Evolutionary conservation across 1,140 invertebrate species (phyloP), one percentile per base, ranked within the genome.

Genomic region (Sminthurides bifidus): DNA sequence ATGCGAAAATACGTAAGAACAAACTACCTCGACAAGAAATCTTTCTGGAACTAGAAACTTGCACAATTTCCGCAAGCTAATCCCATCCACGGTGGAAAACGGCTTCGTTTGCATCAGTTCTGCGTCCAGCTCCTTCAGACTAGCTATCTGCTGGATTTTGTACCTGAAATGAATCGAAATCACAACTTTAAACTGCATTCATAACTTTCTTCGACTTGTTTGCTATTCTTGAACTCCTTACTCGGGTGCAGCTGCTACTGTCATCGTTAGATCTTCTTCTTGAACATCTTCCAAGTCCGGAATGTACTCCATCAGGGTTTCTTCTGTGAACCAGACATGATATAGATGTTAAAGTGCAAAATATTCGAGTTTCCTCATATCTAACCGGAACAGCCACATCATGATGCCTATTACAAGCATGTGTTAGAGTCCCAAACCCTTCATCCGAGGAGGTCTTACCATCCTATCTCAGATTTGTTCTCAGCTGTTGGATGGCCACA

Each of bases 221-320:
- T n/a, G 38, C 3, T 5, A 43, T 24, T 53, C 10, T 52, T 46
- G 15, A 19, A 33, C 52, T 38, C 10, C 29, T 54, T 55, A 64
- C 56, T 44, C 52, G 23, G 62, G 62, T 48, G 62, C 62, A 8
- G 53, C 40, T 33, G 62, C 62, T 1, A 64, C 59, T 0, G 59
- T 59, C 29, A 33, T 15, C n/a, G 54, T 35, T 21, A 61, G 44
- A 41, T 64, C 62, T 38, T 64, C 62, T 35, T 61, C 62, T 29
- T 54, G 54, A 14, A 64, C 56, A 17, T 64, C 62, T 26, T 60
- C 56, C 41, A 64, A 56, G 26, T 60, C 62, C 0, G 62, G 62
- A 30, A 64, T 64, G 23, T 48, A 59, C 23, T 58, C 59, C 2
- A 57, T 41, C 12, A 23, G 27, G 17, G 52, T 54, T 26, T 61